A percentile compares a stretch with the other conserved stretches of the same genome.
These are phyloP conservation scores for Ophiodon elongatus DNA, from an alignment of 2,113 vertebrate genomes.

Conservation along the genomic window DNA sequence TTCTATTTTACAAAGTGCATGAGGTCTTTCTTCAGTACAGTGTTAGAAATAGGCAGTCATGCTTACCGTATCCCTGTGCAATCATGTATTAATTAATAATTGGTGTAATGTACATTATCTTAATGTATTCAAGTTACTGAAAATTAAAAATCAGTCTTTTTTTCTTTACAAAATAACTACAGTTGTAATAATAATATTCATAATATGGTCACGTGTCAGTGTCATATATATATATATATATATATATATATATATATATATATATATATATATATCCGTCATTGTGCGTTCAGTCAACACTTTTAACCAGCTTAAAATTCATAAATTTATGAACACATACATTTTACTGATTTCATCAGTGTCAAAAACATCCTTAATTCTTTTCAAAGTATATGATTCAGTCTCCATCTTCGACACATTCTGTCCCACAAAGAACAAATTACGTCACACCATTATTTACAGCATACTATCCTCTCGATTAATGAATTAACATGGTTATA, in stretches of 20 bases:
- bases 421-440: neutral
- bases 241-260: too few relatives aligned
- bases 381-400: neutral
- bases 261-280: too few relatives aligned
- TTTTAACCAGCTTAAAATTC: neutral
- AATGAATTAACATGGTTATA: neutral
- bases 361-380: constrained; percentile 5
- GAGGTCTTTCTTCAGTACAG: constrained; percentile 38
- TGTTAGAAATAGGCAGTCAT: constrained; percentile 50
- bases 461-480: neutral
- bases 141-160: constrained; percentile 22
- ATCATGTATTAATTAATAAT: constrained; percentile 10
- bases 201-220: neutral
- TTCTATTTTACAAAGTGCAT: constrained; percentile 55
- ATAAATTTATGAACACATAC: constrained; percentile 17
- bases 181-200: neutral
- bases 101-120: too few relatives aligned
- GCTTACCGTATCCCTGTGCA: constrained; percentile 35
- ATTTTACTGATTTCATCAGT: neutral
- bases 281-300: neutral
- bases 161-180: constrained; percentile 5
- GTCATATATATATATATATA: too few relatives aligned
- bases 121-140: constrained; percentile 47
- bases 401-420: neutral
- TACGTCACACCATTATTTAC: neutral